Evolutionary conservation across 2,888 invertebrate genomes (phyloP), one percentile per base, ranked within the genome.

Genomic region (Drosophila meridionalis): DNA sequence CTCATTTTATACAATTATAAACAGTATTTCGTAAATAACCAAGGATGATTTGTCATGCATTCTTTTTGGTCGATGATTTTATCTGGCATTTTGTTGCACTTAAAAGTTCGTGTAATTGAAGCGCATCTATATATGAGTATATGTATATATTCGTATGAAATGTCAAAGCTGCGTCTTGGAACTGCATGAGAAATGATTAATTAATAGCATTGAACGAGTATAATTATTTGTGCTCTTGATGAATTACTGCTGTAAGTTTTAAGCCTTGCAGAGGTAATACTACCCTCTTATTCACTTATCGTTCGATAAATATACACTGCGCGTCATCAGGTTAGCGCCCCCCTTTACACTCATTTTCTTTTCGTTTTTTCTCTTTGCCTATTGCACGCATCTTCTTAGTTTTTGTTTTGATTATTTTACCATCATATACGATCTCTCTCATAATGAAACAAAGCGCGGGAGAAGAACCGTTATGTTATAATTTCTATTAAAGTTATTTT

Each of bases 1-100:
- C n/a, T 52, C 30, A 20, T 9, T 34, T 59, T 28, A 11, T 11
- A 64, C 8, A 36, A 32, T 20, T 56, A 28, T 57, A 38, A 26
- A 45, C 5, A 50, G 14, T 26, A 20, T 30, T 12, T 36, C n/a
- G 36, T 9, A 36, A 30, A 30, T n/a, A 28, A 40, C 14, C 11
- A 26, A 30, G 36, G n/a, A 59, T 66, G 40, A 62, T 55, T 20
- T 40, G 14, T 11, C 74, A 76, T 78, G 76, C 73, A 48, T n/a
- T 43, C 40, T 8, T 9, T 38, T 2, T 2, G n/a, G 11, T 5
- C 60, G 28, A 9, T 28, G 11, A 56, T 48, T 36, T 26, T 14
- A 26, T 28, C 26, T 11, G 14, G 1, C 12, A 30, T 45, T 56
- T 45, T 56, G n/a, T 40, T 50, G 28, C 3, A 55, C 34, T 42